Conservation (phyloP, 2,888 invertebrate genomes). For the Lymantria dispar region DNA sequence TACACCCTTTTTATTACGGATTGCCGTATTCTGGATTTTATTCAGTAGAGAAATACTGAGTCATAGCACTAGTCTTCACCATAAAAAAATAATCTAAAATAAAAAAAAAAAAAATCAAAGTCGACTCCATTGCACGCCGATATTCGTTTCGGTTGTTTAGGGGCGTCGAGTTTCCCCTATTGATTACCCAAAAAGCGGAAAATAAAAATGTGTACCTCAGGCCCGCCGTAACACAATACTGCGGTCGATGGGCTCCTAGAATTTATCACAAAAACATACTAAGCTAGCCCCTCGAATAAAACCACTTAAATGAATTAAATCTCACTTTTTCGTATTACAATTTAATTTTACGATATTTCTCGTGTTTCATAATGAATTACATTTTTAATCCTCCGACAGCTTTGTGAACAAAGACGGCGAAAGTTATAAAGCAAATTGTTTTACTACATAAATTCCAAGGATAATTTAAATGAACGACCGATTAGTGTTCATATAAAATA, state of each 20-base stretch:
- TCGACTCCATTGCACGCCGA: constrained; percentile 42
- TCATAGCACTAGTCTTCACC: too few species aligned
- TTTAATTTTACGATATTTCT: constrained; percentile 28
- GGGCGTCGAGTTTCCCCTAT: constrained; percentile 76
- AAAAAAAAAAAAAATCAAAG: constrained; percentile 2
- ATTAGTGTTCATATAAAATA: background rate
- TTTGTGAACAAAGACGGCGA: constrained; percentile 14
- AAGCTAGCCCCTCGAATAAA: constrained; percentile 30
- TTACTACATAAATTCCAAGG: constrained; percentile 17
- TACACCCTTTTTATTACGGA: too few species aligned
- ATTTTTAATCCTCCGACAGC: constrained; percentile 27
- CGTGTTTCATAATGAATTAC: constrained; percentile 31
- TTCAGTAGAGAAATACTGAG: too few species aligned
- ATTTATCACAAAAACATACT: constrained; percentile 48
- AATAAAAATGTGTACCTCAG: constrained; percentile 74
- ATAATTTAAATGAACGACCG: constrained; percentile 4
- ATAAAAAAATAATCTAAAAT: too few species aligned
- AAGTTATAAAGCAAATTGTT: constrained; percentile 25
- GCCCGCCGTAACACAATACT: constrained; percentile 59
- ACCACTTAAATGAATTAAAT: constrained; percentile 67
- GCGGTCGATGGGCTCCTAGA: constrained; percentile 44
- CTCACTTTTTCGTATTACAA: constrained; percentile 31
- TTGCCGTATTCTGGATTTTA: too few species aligned
- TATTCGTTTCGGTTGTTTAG: constrained; percentile 54
- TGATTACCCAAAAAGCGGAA: constrained; percentile 82